phyloP scores from a whole-genome alignment of 1,140 invertebrate species.

The Rhysida immarginata region DNA sequence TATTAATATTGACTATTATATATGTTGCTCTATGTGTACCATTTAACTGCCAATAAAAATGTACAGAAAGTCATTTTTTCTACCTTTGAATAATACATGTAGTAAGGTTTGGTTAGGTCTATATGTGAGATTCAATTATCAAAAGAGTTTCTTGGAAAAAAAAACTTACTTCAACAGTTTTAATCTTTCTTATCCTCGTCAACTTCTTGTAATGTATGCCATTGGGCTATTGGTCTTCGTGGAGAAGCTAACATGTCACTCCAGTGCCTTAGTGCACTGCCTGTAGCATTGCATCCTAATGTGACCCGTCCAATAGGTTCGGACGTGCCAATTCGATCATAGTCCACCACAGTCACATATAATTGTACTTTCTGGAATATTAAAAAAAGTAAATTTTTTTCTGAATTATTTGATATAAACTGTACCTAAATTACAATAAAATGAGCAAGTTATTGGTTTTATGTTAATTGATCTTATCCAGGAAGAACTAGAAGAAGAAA shows the following conservation, averaged over 20 bases:
- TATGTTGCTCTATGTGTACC: too few species aligned
- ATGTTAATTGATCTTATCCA: too few species aligned
- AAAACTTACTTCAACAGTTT: slow-evolving; percentile 1
- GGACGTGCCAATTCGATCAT: slow-evolving; percentile 98
- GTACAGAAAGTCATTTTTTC: too few species aligned
- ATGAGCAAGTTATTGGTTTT: too few species aligned
- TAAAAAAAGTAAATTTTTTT: not conserved
- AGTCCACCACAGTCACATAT: slow-evolving; percentile 97
- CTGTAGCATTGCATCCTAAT: slow-evolving; percentile 91
- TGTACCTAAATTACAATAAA: too few species aligned
- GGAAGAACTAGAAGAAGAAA: too few species aligned
- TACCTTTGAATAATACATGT: too few species aligned
- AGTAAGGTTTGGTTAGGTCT: too few species aligned
- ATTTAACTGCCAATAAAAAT: too few species aligned
- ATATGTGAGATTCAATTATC: too few species aligned
- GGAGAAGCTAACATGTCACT: slow-evolving; percentile 98
- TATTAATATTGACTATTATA: too few species aligned
- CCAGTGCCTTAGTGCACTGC: slow-evolving; percentile 97
- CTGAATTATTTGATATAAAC: not conserved
- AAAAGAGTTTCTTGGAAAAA: too few species aligned
- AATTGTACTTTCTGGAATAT: slow-evolving; percentile 88
- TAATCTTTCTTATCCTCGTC: slow-evolving; percentile 84
- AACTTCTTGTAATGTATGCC: slow-evolving; percentile 96
- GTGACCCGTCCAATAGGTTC: slow-evolving; percentile 97
- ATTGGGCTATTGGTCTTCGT: slow-evolving; percentile 94